Percentiles rank a stretch among this genome's conserved stretches.
Conservation (phyloP, 1,140 invertebrate genomes). For the Pomacea maculata region DNA sequence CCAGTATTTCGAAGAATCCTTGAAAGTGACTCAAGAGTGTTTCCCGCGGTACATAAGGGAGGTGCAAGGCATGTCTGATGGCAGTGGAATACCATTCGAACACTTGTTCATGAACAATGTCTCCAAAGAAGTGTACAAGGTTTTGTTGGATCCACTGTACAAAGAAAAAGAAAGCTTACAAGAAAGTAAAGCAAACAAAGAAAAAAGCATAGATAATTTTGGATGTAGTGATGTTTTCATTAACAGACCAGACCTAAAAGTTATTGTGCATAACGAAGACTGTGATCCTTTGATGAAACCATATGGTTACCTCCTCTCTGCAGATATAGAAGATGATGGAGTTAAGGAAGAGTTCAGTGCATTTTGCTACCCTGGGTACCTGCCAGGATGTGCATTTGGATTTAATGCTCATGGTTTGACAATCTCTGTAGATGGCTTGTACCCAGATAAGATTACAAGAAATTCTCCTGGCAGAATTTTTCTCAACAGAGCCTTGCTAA, state of each 20-base stretch:
- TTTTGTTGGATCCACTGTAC: not conserved
- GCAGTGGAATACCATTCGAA: slow-evolving; percentile 22
- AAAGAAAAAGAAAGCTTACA: not conserved
- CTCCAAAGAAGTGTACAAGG: slow-evolving; percentile 20
- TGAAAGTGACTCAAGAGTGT: slow-evolving; percentile 11
- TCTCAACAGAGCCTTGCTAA: slow-evolving; percentile 10
- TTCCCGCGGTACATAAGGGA: slow-evolving; percentile 32
- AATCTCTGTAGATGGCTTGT: slow-evolving; percentile 5
- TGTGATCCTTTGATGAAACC: slow-evolving; percentile 10
- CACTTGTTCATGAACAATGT: slow-evolving; percentile 25
- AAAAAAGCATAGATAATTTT: not conserved
- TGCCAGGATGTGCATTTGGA: slow-evolving; percentile 14
- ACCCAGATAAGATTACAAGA: not conserved
- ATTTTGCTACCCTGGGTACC: slow-evolving; percentile 20
- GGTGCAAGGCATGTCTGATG: slow-evolving; percentile 17
- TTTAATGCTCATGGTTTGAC: slow-evolving; percentile 19
- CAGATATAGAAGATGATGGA: slow-evolving; percentile 16
- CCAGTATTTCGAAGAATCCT: slow-evolving; percentile 15
- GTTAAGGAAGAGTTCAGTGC: slow-evolving; percentile 17
- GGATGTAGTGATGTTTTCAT: slow-evolving; percentile 23
- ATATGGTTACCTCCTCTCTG: slow-evolving; percentile 19
- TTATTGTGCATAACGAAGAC: slow-evolving; percentile 30
- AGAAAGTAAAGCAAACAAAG: not conserved
- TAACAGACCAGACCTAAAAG: slow-evolving; percentile 6
- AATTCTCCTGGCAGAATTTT: not conserved